These are phyloP conservation scores for Trogon melanurus DNA, from an alignment of 2,113 vertebrate genomes.

Conservation along the genomic window DNA sequence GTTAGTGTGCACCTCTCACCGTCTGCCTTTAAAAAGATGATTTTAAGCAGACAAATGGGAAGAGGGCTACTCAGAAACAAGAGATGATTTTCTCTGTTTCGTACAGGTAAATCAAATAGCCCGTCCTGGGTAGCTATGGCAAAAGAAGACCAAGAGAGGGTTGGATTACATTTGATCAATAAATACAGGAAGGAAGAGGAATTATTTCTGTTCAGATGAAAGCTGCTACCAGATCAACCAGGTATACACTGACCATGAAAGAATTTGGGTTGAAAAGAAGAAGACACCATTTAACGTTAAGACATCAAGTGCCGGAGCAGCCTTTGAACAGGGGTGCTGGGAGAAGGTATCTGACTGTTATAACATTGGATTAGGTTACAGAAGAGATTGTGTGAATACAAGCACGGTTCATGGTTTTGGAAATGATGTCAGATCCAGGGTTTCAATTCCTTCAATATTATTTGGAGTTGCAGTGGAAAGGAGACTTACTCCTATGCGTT, in stretches of 20 bases:
- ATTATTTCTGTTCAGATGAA: background rate
- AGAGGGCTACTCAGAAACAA: background rate
- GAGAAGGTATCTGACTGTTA: background rate
- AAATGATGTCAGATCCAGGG: background rate
- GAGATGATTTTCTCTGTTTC: background rate
- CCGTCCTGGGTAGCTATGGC: background rate
- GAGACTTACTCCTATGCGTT: background rate
- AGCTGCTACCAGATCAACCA: background rate
- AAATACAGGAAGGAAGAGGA: background rate
- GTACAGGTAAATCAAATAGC: background rate
- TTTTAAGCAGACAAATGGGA: background rate
- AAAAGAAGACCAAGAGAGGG: background rate
- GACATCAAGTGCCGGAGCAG: background rate
- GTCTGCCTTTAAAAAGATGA: background rate
- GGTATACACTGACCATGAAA: background rate
- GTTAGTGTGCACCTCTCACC: background rate
- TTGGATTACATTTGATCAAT: background rate
- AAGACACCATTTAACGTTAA: background rate
- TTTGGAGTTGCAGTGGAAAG: background rate
- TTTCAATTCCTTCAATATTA: background rate
- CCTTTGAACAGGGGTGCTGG: background rate
- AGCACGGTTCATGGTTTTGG: background rate
- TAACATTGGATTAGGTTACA: rapidly evolving
- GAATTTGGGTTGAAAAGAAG: background rate
- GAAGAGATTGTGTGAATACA: background rate